Conservation (phyloP, 1,140 invertebrate genomes). For the Papilio dardanus region DNA sequence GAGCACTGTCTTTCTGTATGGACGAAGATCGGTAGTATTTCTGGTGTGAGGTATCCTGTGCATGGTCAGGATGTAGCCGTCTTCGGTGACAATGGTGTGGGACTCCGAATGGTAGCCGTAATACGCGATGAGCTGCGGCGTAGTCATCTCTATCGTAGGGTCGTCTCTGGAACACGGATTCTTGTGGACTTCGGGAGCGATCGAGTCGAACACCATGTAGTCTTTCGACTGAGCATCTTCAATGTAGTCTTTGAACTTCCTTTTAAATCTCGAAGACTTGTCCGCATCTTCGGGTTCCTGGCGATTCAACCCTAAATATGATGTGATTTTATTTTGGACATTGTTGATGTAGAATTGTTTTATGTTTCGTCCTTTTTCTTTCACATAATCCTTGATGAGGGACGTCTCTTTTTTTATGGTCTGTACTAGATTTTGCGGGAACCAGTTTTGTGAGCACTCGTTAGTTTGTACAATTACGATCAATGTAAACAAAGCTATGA, state of each 20-base stretch:
- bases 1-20: conserved; percentile 81
- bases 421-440: conserved; percentile 59
- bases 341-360: conserved; percentile 66
- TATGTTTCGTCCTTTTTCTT: conserved; percentile 63
- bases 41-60: conserved; percentile 86
- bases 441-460: conserved; percentile 60
- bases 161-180: conserved; percentile 61
- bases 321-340: conserved; percentile 59
- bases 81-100: conserved; percentile 86
- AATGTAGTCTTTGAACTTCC: conserved; percentile 61
- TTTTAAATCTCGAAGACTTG: conserved; percentile 48
- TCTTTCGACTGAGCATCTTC: conserved; percentile 53
- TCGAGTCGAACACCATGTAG: conserved; percentile 62
- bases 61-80: conserved; percentile 88
- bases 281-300: conserved; percentile 22
- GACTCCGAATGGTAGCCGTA: conserved; percentile 88
- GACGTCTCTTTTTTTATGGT: conserved; percentile 62
- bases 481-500: conserved; percentile 60
- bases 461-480: conserved; percentile 52
- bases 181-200: conserved; percentile 56
- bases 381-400: conserved; percentile 63
- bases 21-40: conserved; percentile 47
- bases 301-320: conserved; percentile 52
- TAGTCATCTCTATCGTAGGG: conserved; percentile 71
- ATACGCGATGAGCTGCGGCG: conserved; percentile 83